Conservation (phyloP, 2,113 vertebrate species). For the Centrocercus urophasianus region DNA sequence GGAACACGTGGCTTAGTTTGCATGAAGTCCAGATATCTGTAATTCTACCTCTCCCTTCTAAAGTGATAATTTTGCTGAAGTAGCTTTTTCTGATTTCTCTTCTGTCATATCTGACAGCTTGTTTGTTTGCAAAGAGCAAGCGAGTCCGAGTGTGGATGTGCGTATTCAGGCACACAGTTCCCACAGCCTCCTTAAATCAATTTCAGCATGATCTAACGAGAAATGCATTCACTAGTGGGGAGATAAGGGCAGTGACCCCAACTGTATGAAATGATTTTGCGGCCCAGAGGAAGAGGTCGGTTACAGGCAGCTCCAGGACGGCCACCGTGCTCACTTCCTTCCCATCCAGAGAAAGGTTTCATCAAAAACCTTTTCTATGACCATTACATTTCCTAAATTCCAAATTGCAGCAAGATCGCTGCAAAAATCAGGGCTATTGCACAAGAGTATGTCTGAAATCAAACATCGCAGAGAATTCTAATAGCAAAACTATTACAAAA, state of each 20-base stretch:
- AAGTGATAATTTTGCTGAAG: not conserved
- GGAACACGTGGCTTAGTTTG: not conserved
- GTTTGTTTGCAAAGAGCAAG: not conserved
- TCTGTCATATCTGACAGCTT: not conserved
- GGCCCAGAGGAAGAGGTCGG: constrained; percentile 16
- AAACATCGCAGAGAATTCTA: not conserved
- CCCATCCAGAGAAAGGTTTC: constrained; percentile 33
- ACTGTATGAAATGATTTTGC: not conserved
- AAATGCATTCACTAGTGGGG: not conserved
- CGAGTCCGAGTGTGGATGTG: rapidly evolving
- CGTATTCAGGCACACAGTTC: not conserved
- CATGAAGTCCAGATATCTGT: not conserved
- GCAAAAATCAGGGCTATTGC: constrained; percentile 31
- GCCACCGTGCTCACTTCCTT: constrained; percentile 33
- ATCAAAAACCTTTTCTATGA: constrained; percentile 41
- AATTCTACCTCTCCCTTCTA: not conserved
- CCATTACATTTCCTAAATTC: constrained; percentile 56
- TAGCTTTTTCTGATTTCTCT: not conserved
- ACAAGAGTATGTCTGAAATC: constrained; percentile 49
- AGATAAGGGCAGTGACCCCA: not conserved
- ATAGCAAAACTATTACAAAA: constrained; percentile 36
- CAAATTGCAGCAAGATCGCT: constrained; percentile 27
- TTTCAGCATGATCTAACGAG: not conserved
- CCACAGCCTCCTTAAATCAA: not conserved
- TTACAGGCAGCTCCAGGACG: constrained; percentile 10